Evolutionary conservation across 1,140 invertebrate species (phyloP).

Genomic region (Caerostris darwini): DNA sequence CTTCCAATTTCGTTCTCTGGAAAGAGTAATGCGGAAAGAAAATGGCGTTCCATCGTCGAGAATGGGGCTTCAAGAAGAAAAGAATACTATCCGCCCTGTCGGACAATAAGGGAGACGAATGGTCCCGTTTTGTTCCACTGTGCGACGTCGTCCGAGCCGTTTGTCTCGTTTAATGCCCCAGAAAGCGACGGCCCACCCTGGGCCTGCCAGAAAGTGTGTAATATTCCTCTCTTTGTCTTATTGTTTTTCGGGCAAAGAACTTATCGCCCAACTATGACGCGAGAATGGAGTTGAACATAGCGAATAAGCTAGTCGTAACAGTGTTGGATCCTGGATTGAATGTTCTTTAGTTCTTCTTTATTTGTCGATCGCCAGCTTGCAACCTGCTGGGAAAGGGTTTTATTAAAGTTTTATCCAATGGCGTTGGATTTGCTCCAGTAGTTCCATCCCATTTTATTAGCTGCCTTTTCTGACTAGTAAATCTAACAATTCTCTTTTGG

Average conservation of each 20-base stretch:
- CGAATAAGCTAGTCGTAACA: background rate
- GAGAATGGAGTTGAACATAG: slow-evolving; percentile 6
- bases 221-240: slow-evolving; percentile 19
- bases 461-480: too few relatives aligned
- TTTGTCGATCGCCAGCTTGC: too few relatives aligned
- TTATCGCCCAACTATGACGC: slow-evolving; percentile 9
- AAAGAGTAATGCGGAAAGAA: slow-evolving; percentile 1
- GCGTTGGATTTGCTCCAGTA: too few relatives aligned
- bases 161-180: slow-evolving; percentile 46
- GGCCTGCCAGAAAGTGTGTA: slow-evolving; percentile 6
- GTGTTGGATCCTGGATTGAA: background rate
- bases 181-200: background rate
- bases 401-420: too few relatives aligned
- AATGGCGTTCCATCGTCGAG: slow-evolving; percentile 17
- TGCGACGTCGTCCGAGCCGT: slow-evolving; percentile 2
- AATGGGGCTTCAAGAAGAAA: background rate
- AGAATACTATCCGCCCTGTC: background rate
- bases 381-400: too few relatives aligned
- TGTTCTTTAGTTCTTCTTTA: background rate
- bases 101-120: slow-evolving; percentile 40
- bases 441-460: too few relatives aligned
- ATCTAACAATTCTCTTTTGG: too few relatives aligned
- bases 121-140: slow-evolving; percentile 23
- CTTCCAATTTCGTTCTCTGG: background rate
- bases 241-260: background rate